phyloP scores from a whole-genome alignment of 1,140 invertebrate species.

The Colletes latitarsis region DNA sequence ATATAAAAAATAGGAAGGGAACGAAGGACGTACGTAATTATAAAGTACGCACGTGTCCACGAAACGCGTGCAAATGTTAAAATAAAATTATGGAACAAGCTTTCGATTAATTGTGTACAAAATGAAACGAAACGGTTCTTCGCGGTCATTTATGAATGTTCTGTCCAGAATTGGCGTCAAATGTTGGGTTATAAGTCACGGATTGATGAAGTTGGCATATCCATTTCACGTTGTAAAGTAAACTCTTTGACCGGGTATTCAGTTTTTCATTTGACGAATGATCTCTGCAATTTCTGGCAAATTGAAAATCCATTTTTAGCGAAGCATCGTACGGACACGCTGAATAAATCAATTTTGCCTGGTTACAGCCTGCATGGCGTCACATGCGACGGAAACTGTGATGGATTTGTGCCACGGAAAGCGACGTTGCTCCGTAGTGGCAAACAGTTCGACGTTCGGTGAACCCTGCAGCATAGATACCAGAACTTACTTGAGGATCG shows the following conservation, averaged over 20 bases:
- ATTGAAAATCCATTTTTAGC: background rate
- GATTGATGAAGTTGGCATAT: conserved; percentile 28
- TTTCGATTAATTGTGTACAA: background rate
- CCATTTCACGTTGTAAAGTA: conserved; percentile 4
- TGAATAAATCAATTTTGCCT: conserved; percentile 37
- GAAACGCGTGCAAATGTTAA: no score
- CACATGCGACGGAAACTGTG: conserved; percentile 93
- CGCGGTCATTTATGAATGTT: background rate
- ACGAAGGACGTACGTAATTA: no score
- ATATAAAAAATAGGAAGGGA: no score
- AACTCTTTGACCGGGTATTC: conserved; percentile 15
- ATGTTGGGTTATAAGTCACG: background rate
- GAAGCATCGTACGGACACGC: background rate
- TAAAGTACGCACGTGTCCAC: no score
- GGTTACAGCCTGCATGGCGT: conserved; percentile 90
- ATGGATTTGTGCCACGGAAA: conserved; percentile 95
- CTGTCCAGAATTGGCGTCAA: background rate
- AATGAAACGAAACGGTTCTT: background rate
- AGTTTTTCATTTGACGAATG: conserved; percentile 1
- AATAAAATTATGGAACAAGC: background rate
- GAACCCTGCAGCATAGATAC: conserved; percentile 91
- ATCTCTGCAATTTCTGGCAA: background rate
- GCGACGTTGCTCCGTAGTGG: conserved; percentile 89
- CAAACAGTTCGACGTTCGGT: conserved; percentile 92
- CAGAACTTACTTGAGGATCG: conserved; percentile 94